A percentile compares a stretch with the other conserved stretches of the same genome.
Evolutionary conservation across 2,888 invertebrate genomes (phyloP).

Genomic region (Luperina testacea): DNA sequence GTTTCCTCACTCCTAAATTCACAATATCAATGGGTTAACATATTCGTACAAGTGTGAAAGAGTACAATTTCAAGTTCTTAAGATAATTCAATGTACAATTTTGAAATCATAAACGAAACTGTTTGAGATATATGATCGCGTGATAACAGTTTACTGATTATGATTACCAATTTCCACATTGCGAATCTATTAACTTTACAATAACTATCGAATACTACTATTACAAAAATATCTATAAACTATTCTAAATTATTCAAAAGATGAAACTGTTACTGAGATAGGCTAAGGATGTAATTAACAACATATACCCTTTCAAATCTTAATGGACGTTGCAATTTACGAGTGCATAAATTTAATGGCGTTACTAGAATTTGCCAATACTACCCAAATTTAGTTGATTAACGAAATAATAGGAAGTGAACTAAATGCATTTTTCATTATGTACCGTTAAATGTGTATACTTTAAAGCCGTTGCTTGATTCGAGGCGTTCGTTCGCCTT

Average conservation of each 20-base stretch:
- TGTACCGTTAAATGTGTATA: slow-evolving; percentile 52
- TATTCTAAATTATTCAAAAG: slow-evolving; percentile 87
- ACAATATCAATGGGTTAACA: slow-evolving; percentile 85
- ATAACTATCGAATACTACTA: slow-evolving; percentile 86
- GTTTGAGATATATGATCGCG: slow-evolving; percentile 48
- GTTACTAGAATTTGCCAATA: slow-evolving; percentile 77
- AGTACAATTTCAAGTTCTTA: slow-evolving; percentile 84
- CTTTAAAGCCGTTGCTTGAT: slow-evolving; percentile 53
- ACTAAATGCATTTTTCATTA: slow-evolving; percentile 80
- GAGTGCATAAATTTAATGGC: slow-evolving; percentile 74
- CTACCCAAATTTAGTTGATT: slow-evolving; percentile 79
- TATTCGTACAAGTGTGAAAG: slow-evolving; percentile 83
- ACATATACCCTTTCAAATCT: slow-evolving; percentile 85
- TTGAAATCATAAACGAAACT: slow-evolving; percentile 67
- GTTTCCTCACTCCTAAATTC: slow-evolving; percentile 88
- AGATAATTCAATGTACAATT: slow-evolving; percentile 70
- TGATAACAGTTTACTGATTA: slow-evolving; percentile 53
- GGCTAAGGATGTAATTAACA: slow-evolving; percentile 89
- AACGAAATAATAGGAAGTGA: slow-evolving; percentile 74
- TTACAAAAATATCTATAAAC: slow-evolving; percentile 90
- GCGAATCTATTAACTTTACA: slow-evolving; percentile 77
- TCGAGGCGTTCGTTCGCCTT: slow-evolving; percentile 25
- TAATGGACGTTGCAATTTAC: slow-evolving; percentile 78
- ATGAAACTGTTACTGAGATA: slow-evolving; percentile 86
- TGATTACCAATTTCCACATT: slow-evolving; percentile 73